Evolutionary conservation across 2,888 invertebrate species (phyloP), one percentile per base, ranked within the genome.

Genomic region (Hybos culiciformis): DNA sequence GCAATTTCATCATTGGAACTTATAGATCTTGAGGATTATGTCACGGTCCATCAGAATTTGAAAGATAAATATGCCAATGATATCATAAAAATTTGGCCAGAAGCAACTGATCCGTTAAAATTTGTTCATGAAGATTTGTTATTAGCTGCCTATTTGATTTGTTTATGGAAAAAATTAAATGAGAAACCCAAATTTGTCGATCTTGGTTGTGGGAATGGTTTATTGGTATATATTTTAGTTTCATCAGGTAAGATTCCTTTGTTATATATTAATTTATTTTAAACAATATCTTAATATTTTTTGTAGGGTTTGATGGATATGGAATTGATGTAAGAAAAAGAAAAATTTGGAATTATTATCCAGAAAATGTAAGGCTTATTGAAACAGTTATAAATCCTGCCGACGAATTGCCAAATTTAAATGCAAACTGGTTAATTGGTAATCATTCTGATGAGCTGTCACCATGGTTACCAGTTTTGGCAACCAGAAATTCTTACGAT

Each of bases 391-490:
- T 62, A 14, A 80, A 71, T 79, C 86, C 68, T 19, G 56, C 58
- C 15, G 41, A 45, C 12, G 57, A 56, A 44, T 31, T 40, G 6
- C 19, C 58, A 1, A 87, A 83, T 56, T 75, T 80, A 8, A 73
- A 79, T n/a, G 73, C 73, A 21, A 84, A 91, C 57, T 94, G 94
- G 93, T 68, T 98, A 40, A 92, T 98, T 60, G 98, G 97, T 41
- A 98, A 98, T 67, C 98, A 98, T 70, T 93, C 94, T 12, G 98
- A 98, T 70, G 97, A 98, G 63, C 68, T 98, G n/a, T 96, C 97
- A 8, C 94, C 96, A 2, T 98, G 97, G 97, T 80, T 98, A 55
- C 93, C 97, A 17, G 80, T 96, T 1, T 79, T 97, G 54, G 83
- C 96, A 20, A 78, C 88, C 0, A 73, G 74, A 44, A 83, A 83